These are phyloP conservation scores for Neotoma lepida DNA, from an alignment of 2,113 vertebrate species.

Conservation along the genomic window DNA sequence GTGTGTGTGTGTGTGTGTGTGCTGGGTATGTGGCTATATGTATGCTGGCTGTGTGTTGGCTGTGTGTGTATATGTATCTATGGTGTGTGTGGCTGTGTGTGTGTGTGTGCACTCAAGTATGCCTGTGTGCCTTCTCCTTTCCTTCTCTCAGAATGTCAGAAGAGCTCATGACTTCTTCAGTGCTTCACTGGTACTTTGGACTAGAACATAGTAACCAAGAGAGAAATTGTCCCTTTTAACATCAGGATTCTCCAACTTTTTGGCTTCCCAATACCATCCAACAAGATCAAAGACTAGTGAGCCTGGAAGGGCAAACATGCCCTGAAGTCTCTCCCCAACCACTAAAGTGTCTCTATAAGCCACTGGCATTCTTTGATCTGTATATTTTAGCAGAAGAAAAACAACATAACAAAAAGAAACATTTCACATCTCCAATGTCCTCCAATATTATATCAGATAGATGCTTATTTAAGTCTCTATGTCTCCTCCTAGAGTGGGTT, in stretches of 20 bases:
- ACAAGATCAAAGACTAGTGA: not conserved
- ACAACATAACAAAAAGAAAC: not conserved
- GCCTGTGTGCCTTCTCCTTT: not conserved
- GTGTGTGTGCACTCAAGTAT: not conserved
- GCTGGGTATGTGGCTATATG: not conserved
- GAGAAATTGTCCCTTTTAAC: not conserved
- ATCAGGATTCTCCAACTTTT: not conserved
- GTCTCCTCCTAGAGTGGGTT: not conserved
- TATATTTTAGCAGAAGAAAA: not conserved
- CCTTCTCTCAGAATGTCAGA: not conserved
- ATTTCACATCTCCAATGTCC: not conserved
- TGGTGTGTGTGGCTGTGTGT: not conserved
- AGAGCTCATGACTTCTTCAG: not conserved
- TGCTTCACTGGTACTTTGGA: not conserved
- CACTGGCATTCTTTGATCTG: not conserved
- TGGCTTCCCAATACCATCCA: not conserved
- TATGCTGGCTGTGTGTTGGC: not conserved
- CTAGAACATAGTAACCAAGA: not conserved
- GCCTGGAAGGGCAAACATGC: not conserved
- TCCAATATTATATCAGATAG: not conserved
- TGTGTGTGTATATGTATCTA: not conserved
- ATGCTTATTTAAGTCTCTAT: not conserved
- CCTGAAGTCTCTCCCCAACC: not conserved
- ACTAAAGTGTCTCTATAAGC: not conserved
- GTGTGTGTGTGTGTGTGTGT: no score